Base-by-base conservation (phyloP, 1,140 invertebrate species). In the Microplitis demolitor region DNA sequence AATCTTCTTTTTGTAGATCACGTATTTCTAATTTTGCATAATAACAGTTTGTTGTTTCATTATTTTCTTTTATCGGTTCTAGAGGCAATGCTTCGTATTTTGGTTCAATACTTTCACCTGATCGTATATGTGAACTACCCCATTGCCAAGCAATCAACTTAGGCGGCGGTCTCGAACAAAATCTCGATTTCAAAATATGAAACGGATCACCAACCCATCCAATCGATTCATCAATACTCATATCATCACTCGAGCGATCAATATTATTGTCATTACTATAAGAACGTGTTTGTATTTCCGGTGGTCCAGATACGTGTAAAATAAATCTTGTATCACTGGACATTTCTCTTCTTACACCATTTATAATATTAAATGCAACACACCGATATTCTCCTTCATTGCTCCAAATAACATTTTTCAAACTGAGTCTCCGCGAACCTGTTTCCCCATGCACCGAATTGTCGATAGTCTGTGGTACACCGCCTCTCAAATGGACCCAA, bases 21-120 rank as follows among this genome's bases (percentile, higher is more conserved):
- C 84, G 84, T 70, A 87, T 86, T 54, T 86, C 80, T 4, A 87
- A 72, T 58, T 87, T 85, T 4, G 85, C 85, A 84, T 84, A 87
- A 64, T 85, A 87, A 58, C 86, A 87, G 73, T 86, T 85, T 1
- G 83, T 86, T 62, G 79, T 74, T 73, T 82, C 79, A 24, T 85
- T 82, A 67, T 84, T 83, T 66, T 87, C 84, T 11, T 79, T 74
- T 60, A 87, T 84, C 16, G 85, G 84, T 63, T 86, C 85, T 13
- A 87, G 39, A 1, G 84, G 76, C 4, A 85, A 58, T 0, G 86
- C 86, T 70, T 87, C 85, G 72, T 87, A 87, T 45, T 87, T 87
- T 35, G 82, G 82, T 51, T 81, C 78, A 45, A 87, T 83, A 4
- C 61, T 85, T 58, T 87, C 85, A 37, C 85, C 86, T 66, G 85